A percentile compares a stretch with the other conserved stretches of the same genome.
Conservation (phyloP, 37 sponge, comb jelly and placozoan species). For the Beroe ovata region DNA sequence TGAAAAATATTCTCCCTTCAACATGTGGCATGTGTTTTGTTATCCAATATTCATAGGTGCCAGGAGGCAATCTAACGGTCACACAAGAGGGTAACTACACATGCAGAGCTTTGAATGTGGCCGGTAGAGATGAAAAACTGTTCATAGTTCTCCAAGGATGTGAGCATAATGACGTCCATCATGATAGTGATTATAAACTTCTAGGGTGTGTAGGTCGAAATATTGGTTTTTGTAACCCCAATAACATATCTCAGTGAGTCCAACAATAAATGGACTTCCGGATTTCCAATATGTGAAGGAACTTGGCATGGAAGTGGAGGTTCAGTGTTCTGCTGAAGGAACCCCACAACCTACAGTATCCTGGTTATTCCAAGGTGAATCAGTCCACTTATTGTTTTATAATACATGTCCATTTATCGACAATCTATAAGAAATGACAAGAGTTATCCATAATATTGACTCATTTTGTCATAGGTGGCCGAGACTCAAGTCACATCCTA, state of each 20-base stretch:
- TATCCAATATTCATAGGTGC: background rate
- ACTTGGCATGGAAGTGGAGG: background rate
- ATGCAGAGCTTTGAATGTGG: background rate
- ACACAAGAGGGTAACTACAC: background rate
- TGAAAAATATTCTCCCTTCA: too few relatives aligned
- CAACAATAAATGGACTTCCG: background rate
- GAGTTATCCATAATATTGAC: too few relatives aligned
- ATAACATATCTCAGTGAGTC: background rate
- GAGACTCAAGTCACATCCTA: too few relatives aligned
- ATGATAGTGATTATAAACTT: too few relatives aligned
- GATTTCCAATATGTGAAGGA: background rate
- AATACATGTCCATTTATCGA: too few relatives aligned
- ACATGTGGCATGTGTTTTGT: too few relatives aligned
- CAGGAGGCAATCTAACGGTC: background rate
- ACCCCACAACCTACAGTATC: background rate
- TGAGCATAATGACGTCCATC: too few relatives aligned
- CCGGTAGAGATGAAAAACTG: background rate
- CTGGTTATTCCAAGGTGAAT: conserved; percentile 20
- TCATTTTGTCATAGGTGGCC: too few relatives aligned
- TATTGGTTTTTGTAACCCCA: too few relatives aligned
- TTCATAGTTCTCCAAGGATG: background rate
- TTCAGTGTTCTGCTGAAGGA: background rate
- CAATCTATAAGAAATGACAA: too few relatives aligned
- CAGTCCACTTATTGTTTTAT: too few relatives aligned
- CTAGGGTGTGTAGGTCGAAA: too few relatives aligned